Base-by-base conservation (phyloP, 2,797 vertebrate genomes). In the Corythornis leucogaster region DNA sequence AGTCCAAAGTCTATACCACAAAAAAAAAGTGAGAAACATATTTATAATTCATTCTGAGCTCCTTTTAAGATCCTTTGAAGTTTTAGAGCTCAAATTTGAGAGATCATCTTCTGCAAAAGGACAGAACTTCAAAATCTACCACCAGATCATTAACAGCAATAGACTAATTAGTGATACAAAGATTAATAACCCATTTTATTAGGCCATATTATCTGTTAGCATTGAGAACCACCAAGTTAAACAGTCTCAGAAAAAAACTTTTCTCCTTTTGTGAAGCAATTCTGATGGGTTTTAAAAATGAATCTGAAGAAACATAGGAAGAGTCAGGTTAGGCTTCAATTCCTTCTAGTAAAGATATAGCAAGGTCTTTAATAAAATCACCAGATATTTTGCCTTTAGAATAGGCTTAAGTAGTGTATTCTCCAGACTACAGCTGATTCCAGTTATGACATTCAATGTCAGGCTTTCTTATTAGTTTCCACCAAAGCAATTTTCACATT, bases 61-160 rank as follows among this genome's bases (percentile, higher is more conserved):
- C 16, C n/a, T 94, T 92, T 92, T 9, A 93, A 93, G 45, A 63
- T 30, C 31, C 53, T 85, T 82, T 55, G 46, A 89, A 63, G 20
- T 54, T 87, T 92, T 63, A 57, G 33, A 90, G 74, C 12, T 70
- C 53, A 74, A 85, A 55, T 82, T 54, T 90, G 82, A 88, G 20
- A 85, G 35, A 40, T 4, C 9, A 46, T 62, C 22, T 8, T 21
- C 28, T 79, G 55, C 28, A 82, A 58, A 90, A 89, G 15, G 28
- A 50, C 15, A 38, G 74, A 80, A 70, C 33, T 92, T 89, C 35
- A 80, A 94, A 87, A 87, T 90, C 70, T 25, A 78, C 35, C 12
- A 81, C 17, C 61, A 93, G 35, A 67, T 57, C 82, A 53, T 93
- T 89, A 80, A 86, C 33, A 63, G 28, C 18, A 87, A 70, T 3